Percentiles rank a stretch among this genome's conserved stretches.
phyloP scores from a whole-genome alignment of 2,888 invertebrate genomes.

The Seira ritae region DNA sequence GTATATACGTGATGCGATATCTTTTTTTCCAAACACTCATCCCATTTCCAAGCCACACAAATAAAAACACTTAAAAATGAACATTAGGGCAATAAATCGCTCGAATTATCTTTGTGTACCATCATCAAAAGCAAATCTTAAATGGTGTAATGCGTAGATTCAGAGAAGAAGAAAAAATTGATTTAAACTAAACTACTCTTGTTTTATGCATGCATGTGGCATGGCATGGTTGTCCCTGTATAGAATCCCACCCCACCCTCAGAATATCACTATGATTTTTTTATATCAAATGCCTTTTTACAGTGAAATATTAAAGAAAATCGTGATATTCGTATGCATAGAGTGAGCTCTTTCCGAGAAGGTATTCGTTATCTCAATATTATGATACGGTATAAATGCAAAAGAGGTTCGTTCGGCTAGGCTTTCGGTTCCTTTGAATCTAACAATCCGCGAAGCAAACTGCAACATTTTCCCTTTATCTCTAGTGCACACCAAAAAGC shows the following conservation, averaged over 20 bases:
- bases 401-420: not conserved
- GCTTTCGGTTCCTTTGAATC: slow-evolving; percentile 14
- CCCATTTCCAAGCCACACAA: not conserved
- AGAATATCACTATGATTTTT: too few relatives aligned
- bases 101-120: slow-evolving; percentile 6
- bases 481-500: not conserved
- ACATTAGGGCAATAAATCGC: slow-evolving; percentile 5
- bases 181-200: too few relatives aligned
- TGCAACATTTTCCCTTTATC: slow-evolving; percentile 10
- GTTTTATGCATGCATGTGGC: not conserved
- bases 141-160: slow-evolving; percentile 12
- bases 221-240: not conserved
- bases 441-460: not conserved
- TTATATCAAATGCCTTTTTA: too few relatives aligned
- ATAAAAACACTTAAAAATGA: slow-evolving; percentile 2
- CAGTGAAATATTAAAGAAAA: not conserved
- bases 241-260: not conserved
- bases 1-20: slow-evolving; percentile 10
- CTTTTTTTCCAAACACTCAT: slow-evolving; percentile 1
- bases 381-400: slow-evolving; percentile 11
- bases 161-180: too few relatives aligned
- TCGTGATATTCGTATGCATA: slow-evolving; percentile 11
- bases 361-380: not conserved
- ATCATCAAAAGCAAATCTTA: not conserved
- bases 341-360: not conserved